phyloP scores from a whole-genome alignment of 2,888 invertebrate genomes.

The Yponomeuta plumbellus region DNA sequence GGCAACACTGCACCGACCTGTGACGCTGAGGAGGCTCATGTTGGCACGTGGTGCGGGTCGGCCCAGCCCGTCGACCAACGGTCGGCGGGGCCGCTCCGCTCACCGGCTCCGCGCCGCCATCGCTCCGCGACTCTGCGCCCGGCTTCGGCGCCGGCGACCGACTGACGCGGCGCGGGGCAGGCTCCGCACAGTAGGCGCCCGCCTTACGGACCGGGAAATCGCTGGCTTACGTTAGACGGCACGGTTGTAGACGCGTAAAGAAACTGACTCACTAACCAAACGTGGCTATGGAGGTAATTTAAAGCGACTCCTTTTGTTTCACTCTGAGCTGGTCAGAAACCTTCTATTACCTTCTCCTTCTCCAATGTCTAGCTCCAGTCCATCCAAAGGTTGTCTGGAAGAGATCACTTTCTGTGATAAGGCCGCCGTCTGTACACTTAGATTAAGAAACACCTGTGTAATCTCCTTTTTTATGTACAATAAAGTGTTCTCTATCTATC shows the following conservation, averaged over 20 bases:
- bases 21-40: conserved; percentile 77
- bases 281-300: too few relatives aligned
- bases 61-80: conserved; percentile 74
- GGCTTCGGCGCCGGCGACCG: conserved; percentile 66
- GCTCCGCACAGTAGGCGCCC: neutral
- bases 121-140: conserved; percentile 58
- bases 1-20: conserved; percentile 42
- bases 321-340: too few relatives aligned
- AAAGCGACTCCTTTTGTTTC: too few relatives aligned
- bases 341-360: too few relatives aligned
- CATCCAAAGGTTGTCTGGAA: too few relatives aligned
- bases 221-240: neutral
- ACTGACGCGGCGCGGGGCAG: conserved; percentile 39
- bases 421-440: too few relatives aligned
- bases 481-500: too few relatives aligned
- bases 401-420: too few relatives aligned
- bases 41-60: conserved; percentile 50
- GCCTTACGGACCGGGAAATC: neutral
- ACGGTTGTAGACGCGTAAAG: neutral
- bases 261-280: neutral
- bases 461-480: too few relatives aligned
- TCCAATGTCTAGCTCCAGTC: too few relatives aligned
- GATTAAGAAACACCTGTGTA: too few relatives aligned
- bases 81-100: conserved; percentile 73
- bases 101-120: conserved; percentile 75